phyloP scores from a whole-genome alignment of 2,888 invertebrate genomes.

The Nephrotoma guestfalica region DNA sequence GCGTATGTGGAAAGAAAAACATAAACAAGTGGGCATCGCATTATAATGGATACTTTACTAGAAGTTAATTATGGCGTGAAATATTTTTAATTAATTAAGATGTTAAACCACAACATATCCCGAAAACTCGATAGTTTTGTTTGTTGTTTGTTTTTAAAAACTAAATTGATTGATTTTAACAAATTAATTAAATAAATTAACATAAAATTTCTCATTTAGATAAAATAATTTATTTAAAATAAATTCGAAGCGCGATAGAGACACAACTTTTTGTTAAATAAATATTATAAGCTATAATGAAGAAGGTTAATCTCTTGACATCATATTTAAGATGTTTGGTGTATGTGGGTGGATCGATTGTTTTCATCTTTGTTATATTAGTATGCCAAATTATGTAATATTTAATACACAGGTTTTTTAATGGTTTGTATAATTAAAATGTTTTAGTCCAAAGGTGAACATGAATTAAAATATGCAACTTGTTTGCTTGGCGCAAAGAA shows the following conservation, averaged over 20 bases:
- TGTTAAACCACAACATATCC: not conserved
- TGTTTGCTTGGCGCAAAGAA: not conserved
- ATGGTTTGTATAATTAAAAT: not conserved
- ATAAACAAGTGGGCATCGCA: not conserved
- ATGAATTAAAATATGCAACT: not conserved
- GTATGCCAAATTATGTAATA: not conserved
- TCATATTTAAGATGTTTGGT: not conserved
- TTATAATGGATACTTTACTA: not conserved
- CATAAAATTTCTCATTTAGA: not conserved
- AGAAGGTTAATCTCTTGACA: not conserved
- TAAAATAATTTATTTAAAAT: not conserved
- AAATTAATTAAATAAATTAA: not conserved
- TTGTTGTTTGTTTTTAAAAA: not conserved
- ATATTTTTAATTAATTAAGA: not conserved
- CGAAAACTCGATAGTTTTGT: not conserved
- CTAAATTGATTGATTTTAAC: not conserved
- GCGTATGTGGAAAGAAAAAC: not conserved
- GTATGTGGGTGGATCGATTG: not conserved
- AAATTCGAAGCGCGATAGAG: not conserved
- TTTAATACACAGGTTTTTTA: not conserved
- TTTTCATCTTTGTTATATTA: not conserved
- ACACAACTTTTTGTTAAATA: not conserved
- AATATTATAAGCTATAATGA: not conserved
- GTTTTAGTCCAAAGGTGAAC: not conserved
- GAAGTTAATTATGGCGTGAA: not conserved